Percentiles rank a stretch among this genome's conserved stretches.
These are phyloP conservation scores for Clostera curtula DNA, from an alignment of 2,888 invertebrate genomes.

Conservation along the genomic window DNA sequence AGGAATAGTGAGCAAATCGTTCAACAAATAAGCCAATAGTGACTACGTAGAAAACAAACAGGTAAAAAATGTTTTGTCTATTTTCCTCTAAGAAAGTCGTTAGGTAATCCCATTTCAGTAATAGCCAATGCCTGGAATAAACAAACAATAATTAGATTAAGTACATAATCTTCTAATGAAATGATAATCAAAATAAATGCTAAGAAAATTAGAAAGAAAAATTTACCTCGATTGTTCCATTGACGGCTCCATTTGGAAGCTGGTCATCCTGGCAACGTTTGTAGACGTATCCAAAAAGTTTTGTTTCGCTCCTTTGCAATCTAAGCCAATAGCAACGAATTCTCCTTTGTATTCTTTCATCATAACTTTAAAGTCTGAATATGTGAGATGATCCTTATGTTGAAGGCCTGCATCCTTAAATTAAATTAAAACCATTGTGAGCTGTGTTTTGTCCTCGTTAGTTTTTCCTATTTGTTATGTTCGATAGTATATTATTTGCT, in stretches of 20 bases:
- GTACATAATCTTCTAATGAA: too few species aligned
- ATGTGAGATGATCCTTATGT: slow-evolving; percentile 91
- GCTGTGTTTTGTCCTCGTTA: not conserved
- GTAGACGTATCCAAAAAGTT: slow-evolving; percentile 96
- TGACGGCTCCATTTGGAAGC: slow-evolving; percentile 91
- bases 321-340: slow-evolving; percentile 94
- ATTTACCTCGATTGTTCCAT: slow-evolving; percentile 77
- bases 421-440: not conserved
- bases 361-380: slow-evolving; percentile 94
- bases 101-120: slow-evolving; percentile 88
- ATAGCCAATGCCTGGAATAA: slow-evolving; percentile 77
- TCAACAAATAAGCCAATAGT: slow-evolving; percentile 96
- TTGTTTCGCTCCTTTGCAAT: slow-evolving; percentile 96
- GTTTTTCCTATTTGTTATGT: too few species aligned
- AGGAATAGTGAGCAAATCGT: slow-evolving; percentile 96
- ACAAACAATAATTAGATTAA: not conserved
- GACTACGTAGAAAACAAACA: slow-evolving; percentile 95
- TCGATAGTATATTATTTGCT: too few species aligned
- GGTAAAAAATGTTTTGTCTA: slow-evolving; percentile 95
- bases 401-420: slow-evolving; percentile 89
- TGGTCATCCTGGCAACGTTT: slow-evolving; percentile 96
- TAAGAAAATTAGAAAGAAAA: too few species aligned
- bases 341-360: slow-evolving; percentile 98
- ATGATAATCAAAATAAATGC: too few species aligned
- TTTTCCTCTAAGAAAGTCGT: slow-evolving; percentile 96